Conservation (phyloP, 2,888 invertebrate genomes). For the Eurytoma adleriae region DNA sequence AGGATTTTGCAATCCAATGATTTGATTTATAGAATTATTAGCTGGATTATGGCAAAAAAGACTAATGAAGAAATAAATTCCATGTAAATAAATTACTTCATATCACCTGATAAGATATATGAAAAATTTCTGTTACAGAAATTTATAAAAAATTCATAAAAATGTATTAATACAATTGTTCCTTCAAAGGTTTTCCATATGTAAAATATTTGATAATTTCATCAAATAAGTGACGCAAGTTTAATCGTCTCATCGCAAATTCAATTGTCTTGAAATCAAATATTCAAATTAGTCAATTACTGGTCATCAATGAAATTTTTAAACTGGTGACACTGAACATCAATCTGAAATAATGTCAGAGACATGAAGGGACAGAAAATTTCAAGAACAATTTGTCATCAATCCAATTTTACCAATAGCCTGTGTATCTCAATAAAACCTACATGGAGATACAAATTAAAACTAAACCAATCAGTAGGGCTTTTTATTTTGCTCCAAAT, state of each 20-base stretch:
- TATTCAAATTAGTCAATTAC: slow-evolving; percentile 59
- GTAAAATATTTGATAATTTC: background rate
- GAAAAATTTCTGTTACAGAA: too few species aligned
- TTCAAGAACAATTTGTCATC: slow-evolving; percentile 36
- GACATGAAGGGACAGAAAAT: slow-evolving; percentile 22
- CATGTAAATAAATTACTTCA: too few species aligned
- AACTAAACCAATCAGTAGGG: background rate
- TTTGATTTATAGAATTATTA: too few species aligned
- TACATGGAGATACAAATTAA: background rate
- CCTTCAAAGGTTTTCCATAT: too few species aligned
- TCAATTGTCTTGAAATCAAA: slow-evolving; percentile 50
- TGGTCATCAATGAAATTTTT: slow-evolving; percentile 57
- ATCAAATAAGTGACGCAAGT: background rate
- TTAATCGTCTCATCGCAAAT: background rate
- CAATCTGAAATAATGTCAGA: slow-evolving; percentile 37
- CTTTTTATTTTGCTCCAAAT: background rate
- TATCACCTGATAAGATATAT: too few species aligned
- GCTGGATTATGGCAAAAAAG: too few species aligned
- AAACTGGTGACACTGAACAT: slow-evolving; percentile 40
- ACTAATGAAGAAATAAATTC: too few species aligned
- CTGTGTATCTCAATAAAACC: background rate
- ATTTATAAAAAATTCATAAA: too few species aligned
- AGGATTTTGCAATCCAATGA: too few species aligned
- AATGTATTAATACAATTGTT: too few species aligned
- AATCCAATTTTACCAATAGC: slow-evolving; percentile 12